Conservation (phyloP, 1,140 invertebrate genomes). For the Acyrthosiphon pisum region DNA sequence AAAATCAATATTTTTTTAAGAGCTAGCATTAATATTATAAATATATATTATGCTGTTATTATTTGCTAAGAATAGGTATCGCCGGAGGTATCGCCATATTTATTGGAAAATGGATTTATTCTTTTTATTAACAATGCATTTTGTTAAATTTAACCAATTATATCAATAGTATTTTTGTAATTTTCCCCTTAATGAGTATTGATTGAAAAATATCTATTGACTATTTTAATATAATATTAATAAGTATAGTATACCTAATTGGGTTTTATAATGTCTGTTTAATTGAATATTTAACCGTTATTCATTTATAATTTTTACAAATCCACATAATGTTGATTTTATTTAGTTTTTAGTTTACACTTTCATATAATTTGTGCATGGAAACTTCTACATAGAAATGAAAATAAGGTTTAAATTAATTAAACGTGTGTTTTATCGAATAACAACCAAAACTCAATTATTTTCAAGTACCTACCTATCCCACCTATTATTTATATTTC, state of each 20-base stretch:
- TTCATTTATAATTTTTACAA: background rate
- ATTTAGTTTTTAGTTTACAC: background rate
- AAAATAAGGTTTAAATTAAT: constrained; percentile 2
- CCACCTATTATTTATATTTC: background rate
- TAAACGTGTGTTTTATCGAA: background rate
- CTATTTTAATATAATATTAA: background rate
- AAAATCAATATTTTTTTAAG: no score
- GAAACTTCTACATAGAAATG: background rate
- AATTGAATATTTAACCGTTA: background rate
- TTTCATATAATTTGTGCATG: background rate
- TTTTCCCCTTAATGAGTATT: background rate
- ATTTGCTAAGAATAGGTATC: background rate
- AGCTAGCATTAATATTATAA: background rate
- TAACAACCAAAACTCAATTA: background rate
- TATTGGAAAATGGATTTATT: no score
- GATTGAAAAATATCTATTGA: background rate
- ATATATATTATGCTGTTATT: background rate
- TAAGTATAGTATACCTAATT: background rate
- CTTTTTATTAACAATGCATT: no score
- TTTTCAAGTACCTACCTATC: background rate
- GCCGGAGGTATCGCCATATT: no score
- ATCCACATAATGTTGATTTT: background rate
- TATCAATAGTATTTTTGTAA: no score
- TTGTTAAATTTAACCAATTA: no score
- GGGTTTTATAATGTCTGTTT: background rate